Conservation (phyloP, 2,797 vertebrate species). For the Tapirus indicus region DNA sequence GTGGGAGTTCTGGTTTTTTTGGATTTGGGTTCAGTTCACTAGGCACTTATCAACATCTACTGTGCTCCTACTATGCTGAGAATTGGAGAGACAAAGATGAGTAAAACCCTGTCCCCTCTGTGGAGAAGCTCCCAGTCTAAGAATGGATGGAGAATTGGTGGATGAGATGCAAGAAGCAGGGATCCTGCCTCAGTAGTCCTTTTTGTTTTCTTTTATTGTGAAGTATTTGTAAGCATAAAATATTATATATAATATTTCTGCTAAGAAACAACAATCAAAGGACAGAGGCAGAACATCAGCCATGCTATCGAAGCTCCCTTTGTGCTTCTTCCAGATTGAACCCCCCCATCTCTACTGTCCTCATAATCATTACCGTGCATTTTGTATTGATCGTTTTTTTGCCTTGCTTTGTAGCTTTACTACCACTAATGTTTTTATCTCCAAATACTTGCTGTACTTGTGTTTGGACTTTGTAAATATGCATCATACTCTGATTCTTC, state of each 20-base stretch:
- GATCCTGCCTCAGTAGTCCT: not conserved
- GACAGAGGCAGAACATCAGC: not conserved
- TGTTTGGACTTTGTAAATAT: constrained; percentile 46
- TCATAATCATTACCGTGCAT: not conserved
- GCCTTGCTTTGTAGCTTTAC: not conserved
- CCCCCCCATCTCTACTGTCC: not conserved
- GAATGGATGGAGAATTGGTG: not conserved
- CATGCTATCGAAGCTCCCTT: not conserved
- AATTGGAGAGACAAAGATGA: not conserved
- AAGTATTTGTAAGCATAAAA: not conserved
- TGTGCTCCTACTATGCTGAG: not conserved
- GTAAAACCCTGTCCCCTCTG: not conserved
- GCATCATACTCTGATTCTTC: not conserved
- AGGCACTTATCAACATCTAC: not conserved
- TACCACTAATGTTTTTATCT: not conserved
- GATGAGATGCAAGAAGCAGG: not conserved
- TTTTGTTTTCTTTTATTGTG: not conserved
- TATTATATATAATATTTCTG: not conserved
- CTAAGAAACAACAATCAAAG: not conserved
- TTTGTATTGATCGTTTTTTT: not conserved
- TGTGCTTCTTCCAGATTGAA: not conserved
- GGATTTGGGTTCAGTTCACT: not conserved
- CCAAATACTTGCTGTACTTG: not conserved
- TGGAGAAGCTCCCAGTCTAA: not conserved
- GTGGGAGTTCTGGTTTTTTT: constrained; percentile 1